Evolutionary conservation across 2,113 vertebrate species (phyloP), one percentile per base, ranked within the genome.

Genomic region (Ochotona princeps): DNA sequence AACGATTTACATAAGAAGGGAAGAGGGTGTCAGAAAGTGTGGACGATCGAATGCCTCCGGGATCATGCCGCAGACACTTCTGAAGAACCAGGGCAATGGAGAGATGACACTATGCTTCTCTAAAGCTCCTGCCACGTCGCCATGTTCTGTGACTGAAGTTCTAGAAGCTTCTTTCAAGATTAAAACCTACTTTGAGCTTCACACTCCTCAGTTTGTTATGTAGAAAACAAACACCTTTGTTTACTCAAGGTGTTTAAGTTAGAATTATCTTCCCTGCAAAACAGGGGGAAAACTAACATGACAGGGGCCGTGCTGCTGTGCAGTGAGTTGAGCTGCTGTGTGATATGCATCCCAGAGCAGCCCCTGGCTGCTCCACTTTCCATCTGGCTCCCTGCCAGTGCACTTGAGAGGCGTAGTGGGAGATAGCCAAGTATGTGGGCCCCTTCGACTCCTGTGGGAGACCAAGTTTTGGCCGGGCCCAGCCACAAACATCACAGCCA

Each of bases 41-140:
- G 14, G 83, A n/a, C 25, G 38, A n/a, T 28, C 65, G 92, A 91
- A 96, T 92, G 98, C 97, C 92, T 98, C 91, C 98, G 98, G 78
- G 98, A 98, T 94, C 98, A 98, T 95, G 98, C 98, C 89, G 99
- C 98, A 15, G 98, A 98, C 96, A 98, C 97, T 97, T 99, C 99
- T 99, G 97, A 74, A 98, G 96, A 96, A 93, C 0, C 96, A 96
- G 94, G 23, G 4, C 2, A 93, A 96, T 90, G 8, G 7, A 87
- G 47, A 5, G 66, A 30, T 25, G 23, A 76, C 32, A 21, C 32
- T 8, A 63, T 21, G 32, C 67, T 35, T 79, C 65, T 90, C 84
- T 69, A 82, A 72, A 51, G 86, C 7, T 17, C 13, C 25, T 38
- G 25, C 9, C 23, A 32, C 13, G 47, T 35, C 38, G 86, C 44